Evolutionary conservation across 2,113 vertebrate genomes (phyloP).

Genomic region (Symphodus melops): DNA sequence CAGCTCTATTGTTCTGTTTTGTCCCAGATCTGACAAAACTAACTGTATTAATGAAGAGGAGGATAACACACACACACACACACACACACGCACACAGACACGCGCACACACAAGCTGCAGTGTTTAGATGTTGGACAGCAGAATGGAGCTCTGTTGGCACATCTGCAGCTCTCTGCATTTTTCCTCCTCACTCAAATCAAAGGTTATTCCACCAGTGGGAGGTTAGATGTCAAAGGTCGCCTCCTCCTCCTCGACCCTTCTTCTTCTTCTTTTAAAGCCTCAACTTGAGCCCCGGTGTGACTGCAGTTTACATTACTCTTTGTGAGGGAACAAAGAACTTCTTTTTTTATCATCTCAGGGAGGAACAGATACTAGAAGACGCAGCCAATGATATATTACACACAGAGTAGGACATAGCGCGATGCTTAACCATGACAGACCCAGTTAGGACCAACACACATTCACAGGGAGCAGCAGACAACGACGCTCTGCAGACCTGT

Average conservation of each 20-base stretch:
- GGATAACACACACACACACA: conserved; percentile 25
- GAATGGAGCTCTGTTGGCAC: conserved; percentile 73
- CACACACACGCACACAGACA: too few species aligned
- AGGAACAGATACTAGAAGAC: neutral
- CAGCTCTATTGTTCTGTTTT: conserved; percentile 70
- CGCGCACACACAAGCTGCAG: neutral
- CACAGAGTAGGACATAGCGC: neutral
- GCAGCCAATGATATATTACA: neutral
- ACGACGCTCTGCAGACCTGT: neutral
- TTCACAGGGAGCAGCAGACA: neutral
- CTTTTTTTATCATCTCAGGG: conserved; percentile 8
- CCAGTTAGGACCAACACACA: neutral
- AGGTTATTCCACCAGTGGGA: conserved; percentile 65
- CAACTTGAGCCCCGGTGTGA: conserved; percentile 29
- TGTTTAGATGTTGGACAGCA: conserved; percentile 63
- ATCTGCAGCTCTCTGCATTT: conserved; percentile 71
- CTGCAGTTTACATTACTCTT: conserved; percentile 9
- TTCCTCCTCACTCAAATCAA: conserved; percentile 32
- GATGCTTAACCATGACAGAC: neutral
- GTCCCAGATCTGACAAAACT: conserved; percentile 71
- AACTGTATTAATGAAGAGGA: conserved; percentile 67
- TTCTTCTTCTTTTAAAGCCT: conserved; percentile 27
- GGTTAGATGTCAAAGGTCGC: conserved; percentile 50
- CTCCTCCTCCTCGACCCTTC: conserved; percentile 15
- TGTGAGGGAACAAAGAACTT: conserved; percentile 30